These are phyloP conservation scores for Maylandia zebra DNA, from an alignment of 2,113 vertebrate genomes.

Conservation along the genomic window DNA sequence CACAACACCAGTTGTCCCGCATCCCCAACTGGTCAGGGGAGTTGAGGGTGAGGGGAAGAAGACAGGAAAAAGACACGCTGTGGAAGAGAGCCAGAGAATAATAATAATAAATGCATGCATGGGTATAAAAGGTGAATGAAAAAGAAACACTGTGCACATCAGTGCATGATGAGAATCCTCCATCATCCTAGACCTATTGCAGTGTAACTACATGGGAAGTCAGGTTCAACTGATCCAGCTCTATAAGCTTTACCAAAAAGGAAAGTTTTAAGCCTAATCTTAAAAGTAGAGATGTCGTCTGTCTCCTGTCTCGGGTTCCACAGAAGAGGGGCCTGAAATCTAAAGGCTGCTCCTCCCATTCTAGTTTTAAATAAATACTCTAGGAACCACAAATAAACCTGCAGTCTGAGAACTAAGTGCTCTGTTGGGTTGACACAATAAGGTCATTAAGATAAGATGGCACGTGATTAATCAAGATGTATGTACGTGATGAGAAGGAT, in stretches of 20 bases:
- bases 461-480: not conserved
- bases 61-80: not conserved
- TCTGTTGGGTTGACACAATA: not conserved
- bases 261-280: not conserved
- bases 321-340: not conserved
- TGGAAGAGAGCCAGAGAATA: not conserved
- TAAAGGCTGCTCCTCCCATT: not conserved
- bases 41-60: not conserved
- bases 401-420: not conserved
- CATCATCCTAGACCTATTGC: not conserved
- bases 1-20: not conserved
- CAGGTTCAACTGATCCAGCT: not conserved
- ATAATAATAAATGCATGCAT: not conserved
- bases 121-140: not conserved
- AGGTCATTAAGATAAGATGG: not conserved
- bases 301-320: not conserved
- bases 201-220: accelerated
- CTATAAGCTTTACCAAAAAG: not conserved
- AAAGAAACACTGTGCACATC: not conserved
- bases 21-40: not conserved
- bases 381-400: not conserved
- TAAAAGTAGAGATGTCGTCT: not conserved
- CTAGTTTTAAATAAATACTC: not conserved
- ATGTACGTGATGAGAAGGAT: accelerated
- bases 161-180: not conserved